These are phyloP conservation scores for Euclidia mi DNA, from an alignment of 2,888 invertebrate species.

Conservation along the genomic window DNA sequence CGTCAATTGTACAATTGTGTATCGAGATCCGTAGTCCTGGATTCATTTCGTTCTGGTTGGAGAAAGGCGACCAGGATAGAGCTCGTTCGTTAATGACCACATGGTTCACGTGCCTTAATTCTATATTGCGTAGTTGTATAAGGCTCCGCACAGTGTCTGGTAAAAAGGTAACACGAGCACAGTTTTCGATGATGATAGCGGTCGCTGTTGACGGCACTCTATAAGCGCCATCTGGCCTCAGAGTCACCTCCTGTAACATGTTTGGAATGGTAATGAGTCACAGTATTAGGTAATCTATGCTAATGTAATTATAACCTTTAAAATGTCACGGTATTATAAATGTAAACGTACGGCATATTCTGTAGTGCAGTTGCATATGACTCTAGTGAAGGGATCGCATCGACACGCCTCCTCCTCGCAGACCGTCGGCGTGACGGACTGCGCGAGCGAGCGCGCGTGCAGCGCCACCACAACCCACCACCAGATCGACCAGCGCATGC, in stretches of 20 bases:
- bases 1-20: conserved; percentile 85
- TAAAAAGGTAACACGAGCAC: conserved; percentile 90
- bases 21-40: conserved; percentile 88
- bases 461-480: conserved; percentile 75
- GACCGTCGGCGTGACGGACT: conserved; percentile 74
- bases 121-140: conserved; percentile 91
- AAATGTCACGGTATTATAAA: not conserved
- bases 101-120: conserved; percentile 91
- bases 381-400: conserved; percentile 89
- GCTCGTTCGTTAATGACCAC: conserved; percentile 91
- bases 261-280: conserved; percentile 21
- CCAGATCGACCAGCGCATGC: conserved; percentile 80
- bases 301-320: conserved; percentile 5
- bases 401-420: conserved; percentile 89
- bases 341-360: conserved; percentile 78
- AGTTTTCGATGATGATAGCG: conserved; percentile 92
- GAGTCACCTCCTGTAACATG: conserved; percentile 88
- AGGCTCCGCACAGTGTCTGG: conserved; percentile 90
- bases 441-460: conserved; percentile 67
- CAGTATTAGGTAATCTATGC: conserved; percentile 23
- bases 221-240: conserved; percentile 90
- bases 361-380: conserved; percentile 89
- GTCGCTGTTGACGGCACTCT: conserved; percentile 87
- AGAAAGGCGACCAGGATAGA: conserved; percentile 89
- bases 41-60: conserved; percentile 92